Evolutionary conservation across 2,888 invertebrate species (phyloP), one percentile per base, ranked within the genome.

Genomic region (Globia sparganii): DNA sequence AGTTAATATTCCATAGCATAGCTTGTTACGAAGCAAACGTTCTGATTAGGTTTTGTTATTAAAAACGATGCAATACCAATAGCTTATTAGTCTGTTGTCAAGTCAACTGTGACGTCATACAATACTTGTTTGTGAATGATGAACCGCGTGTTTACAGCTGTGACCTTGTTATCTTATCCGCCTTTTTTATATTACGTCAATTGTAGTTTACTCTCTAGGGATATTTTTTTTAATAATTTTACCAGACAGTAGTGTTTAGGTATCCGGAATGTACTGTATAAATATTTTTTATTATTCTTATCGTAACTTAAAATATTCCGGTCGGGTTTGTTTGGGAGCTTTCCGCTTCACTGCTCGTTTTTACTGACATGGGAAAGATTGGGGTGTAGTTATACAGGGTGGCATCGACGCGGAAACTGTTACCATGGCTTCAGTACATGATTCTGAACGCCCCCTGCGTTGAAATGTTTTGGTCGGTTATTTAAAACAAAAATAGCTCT

Each of bases 91-190:
- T 62, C 56, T 59, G 86, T 77, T 53, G 77, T 70, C 34, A 59
- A 83, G 72, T 77, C 6, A 31, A 46, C 1, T 9, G 67, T 86
- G 74, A 79, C 83, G 86, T 83, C 84, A 79, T 53, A 65, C 66
- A 64, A 76, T 64, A 71, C 65, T 74, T 87, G 80, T 84, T 83
- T 86, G 61, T 73, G 72, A 78, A 43, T 5, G 61, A 56, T 77
- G 65, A 80, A 77, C 75, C 34, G 56, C 64, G 58, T 84, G 67
- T 78, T 84, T 76, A 78, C 75, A 58, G 46, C 64, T 34, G 59
- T 80, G 80, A 87, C 89, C 87, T 76, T 67, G 25, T 72, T 88
- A 86, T 86, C 87, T 86, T 78, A 82, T 82, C 74, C 11, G 46
- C 62, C 71, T 73, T 75, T 58, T 65, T 74, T 67, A 67, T 65